Percentiles rank a stretch among this genome's conserved stretches.
Conservation (phyloP, 2,888 invertebrate genomes). For the Apamea sordens region DNA sequence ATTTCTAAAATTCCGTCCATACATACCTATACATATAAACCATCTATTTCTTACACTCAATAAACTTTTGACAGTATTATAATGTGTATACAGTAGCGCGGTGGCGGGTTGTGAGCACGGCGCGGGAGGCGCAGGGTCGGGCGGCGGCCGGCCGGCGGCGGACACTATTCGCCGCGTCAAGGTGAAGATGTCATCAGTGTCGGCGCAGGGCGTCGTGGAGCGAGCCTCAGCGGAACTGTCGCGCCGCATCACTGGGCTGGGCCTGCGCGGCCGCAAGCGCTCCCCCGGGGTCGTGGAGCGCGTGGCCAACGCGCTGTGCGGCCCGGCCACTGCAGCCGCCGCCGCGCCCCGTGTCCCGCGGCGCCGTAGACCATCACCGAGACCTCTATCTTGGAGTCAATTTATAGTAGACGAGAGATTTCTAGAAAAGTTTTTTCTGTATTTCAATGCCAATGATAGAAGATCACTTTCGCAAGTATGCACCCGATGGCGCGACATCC, state of each 20-base stretch:
- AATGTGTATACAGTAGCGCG: slow-evolving; percentile 75
- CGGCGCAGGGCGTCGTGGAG: slow-evolving; percentile 97
- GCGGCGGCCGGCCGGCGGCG: slow-evolving; percentile 81
- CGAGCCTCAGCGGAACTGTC: slow-evolving; percentile 97
- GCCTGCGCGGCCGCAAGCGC: slow-evolving; percentile 92
- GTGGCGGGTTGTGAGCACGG: slow-evolving; percentile 89
- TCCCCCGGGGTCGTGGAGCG: slow-evolving; percentile 94
- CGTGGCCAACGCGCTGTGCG: slow-evolving; percentile 96
- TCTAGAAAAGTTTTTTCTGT: slow-evolving; percentile 95
- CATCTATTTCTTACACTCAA: neutral
- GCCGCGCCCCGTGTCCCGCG: slow-evolving; percentile 83
- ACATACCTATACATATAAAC: no score
- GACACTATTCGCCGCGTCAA: slow-evolving; percentile 88
- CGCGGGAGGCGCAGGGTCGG: slow-evolving; percentile 79
- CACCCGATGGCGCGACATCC: slow-evolving; percentile 95
- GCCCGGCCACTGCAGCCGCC: slow-evolving; percentile 89
- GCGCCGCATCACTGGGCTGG: slow-evolving; percentile 96
- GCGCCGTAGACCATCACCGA: slow-evolving; percentile 88
- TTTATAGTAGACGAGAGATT: slow-evolving; percentile 96
- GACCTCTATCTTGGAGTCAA: slow-evolving; percentile 93
- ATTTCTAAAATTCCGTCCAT: neutral
- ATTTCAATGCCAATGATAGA: slow-evolving; percentile 94
- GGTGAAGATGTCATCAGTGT: slow-evolving; percentile 94
- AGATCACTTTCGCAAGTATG: slow-evolving; percentile 96
- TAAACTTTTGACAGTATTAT: neutral